A percentile compares a stretch with the other conserved stretches of the same genome.
These are phyloP conservation scores for Atherinosoma microstoma DNA, from an alignment of 2,797 vertebrate genomes.

Conservation along the genomic window DNA sequence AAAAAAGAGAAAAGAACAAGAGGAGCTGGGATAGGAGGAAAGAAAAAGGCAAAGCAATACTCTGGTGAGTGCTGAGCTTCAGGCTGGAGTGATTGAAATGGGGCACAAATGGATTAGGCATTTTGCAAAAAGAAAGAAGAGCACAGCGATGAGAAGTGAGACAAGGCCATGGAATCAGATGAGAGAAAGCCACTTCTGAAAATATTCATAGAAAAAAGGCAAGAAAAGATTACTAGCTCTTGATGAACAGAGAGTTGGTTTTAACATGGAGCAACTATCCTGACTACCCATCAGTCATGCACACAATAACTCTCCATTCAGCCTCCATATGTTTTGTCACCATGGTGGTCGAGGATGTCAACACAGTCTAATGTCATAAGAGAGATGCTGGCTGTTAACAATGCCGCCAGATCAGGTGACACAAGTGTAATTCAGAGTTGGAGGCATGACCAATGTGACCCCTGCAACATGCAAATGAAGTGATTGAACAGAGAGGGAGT, in stretches of 20 bases:
- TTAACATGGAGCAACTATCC: slow-evolving; percentile 19
- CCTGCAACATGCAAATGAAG: slow-evolving; percentile 59
- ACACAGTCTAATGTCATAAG: slow-evolving; percentile 61
- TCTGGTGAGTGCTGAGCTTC: background rate
- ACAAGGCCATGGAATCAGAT: slow-evolving; percentile 4
- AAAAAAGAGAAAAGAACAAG: background rate
- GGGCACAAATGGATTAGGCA: slow-evolving; percentile 49
- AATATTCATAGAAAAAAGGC: slow-evolving; percentile 47
- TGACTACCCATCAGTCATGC: slow-evolving; percentile 9
- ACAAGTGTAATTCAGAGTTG: slow-evolving; percentile 40
- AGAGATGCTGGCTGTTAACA: slow-evolving; percentile 75
- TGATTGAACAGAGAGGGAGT: slow-evolving; percentile 17
- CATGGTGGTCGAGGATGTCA: slow-evolving; percentile 78
- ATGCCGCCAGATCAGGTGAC: slow-evolving; percentile 68
- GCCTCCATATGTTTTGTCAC: slow-evolving; percentile 76
- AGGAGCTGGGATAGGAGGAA: background rate
- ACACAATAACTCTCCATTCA: slow-evolving; percentile 35
- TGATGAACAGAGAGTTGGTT: slow-evolving; percentile 5
- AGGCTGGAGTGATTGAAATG: slow-evolving; percentile 51
- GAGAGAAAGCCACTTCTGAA: slow-evolving; percentile 24
- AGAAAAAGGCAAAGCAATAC: background rate
- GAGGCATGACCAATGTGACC: slow-evolving; percentile 38
- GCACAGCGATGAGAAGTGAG: slow-evolving; percentile 20
- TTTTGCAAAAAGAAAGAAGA: slow-evolving; percentile 40
- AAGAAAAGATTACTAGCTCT: slow-evolving; percentile 19